Evolutionary conservation across 2,888 invertebrate species (phyloP).

Genomic region (Dynastes hyllus): DNA sequence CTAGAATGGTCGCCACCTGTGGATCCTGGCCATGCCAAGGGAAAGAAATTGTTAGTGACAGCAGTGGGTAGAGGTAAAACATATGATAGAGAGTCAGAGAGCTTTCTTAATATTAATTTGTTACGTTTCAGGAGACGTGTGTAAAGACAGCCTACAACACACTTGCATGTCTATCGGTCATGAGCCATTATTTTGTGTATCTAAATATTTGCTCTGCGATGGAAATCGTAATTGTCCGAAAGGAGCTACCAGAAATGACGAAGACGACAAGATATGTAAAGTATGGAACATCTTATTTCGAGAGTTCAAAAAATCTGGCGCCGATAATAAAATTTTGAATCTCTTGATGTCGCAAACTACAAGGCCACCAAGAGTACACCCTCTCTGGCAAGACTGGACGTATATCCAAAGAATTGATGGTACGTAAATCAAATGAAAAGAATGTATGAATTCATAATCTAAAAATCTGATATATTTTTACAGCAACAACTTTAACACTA

Average conservation of each 20-base stretch:
- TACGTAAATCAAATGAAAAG: slow-evolving; percentile 25
- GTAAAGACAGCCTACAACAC: slow-evolving; percentile 62
- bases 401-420: slow-evolving; percentile 48
- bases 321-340: slow-evolving; percentile 36
- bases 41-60: slow-evolving; percentile 62
- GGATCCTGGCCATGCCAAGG: slow-evolving; percentile 56
- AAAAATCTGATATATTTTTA: background rate
- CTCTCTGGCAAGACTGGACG: slow-evolving; percentile 49
- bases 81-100: background rate
- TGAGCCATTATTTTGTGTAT: slow-evolving; percentile 74
- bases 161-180: slow-evolving; percentile 66
- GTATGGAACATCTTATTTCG: slow-evolving; percentile 21
- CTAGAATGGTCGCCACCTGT: slow-evolving; percentile 64
- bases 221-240: slow-evolving; percentile 80
- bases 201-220: slow-evolving; percentile 79
- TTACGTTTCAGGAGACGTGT: slow-evolving; percentile 49
- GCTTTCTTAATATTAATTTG: background rate
- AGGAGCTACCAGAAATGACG: slow-evolving; percentile 72
- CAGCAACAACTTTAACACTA: slow-evolving; percentile 22
- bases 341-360: slow-evolving; percentile 28
- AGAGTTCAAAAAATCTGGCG: slow-evolving; percentile 22
- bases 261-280: slow-evolving; percentile 66
- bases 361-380: slow-evolving; percentile 23
- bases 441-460: background rate
- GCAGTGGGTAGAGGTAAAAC: slow-evolving; percentile 64